Conservation (phyloP, 2,797 vertebrate species). For the Melanotaenia trifasciata region DNA sequence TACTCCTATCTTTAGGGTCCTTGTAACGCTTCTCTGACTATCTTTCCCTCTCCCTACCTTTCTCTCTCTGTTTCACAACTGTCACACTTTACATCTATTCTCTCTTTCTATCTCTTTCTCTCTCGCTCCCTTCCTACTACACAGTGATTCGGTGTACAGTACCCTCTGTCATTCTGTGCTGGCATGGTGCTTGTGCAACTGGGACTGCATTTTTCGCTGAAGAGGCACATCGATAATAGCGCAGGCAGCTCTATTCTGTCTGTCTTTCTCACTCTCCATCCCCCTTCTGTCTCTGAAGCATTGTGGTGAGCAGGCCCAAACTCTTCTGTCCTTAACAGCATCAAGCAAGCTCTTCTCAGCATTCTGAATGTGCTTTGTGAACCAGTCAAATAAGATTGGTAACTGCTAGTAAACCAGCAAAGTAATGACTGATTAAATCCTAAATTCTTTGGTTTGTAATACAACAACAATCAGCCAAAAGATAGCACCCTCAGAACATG, state of each 20-base stretch:
- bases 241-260: constrained; percentile 88
- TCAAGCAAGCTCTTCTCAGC: constrained; percentile 28
- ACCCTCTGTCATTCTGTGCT: constrained; percentile 99
- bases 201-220: constrained; percentile 96
- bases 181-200: constrained; percentile 99
- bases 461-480: no score
- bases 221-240: constrained; percentile 98
- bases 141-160: constrained; percentile 99
- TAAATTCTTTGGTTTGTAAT: background rate
- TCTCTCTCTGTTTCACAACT: constrained; percentile 71
- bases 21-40: constrained; percentile 86
- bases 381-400: constrained; percentile 9
- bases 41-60: constrained; percentile 63
- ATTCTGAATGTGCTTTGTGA: constrained; percentile 18
- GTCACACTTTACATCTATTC: constrained; percentile 84
- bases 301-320: constrained; percentile 74
- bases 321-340: constrained; percentile 52
- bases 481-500: background rate
- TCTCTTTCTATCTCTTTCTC: constrained; percentile 83
- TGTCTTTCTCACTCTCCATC: constrained; percentile 64
- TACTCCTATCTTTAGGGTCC: constrained; percentile 89
- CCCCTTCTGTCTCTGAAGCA: constrained; percentile 68
- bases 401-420: background rate
- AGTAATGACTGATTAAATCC: background rate
- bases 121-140: constrained; percentile 94